phyloP scores from a whole-genome alignment of 2,888 invertebrate species.

The Pollenia angustigena region DNA sequence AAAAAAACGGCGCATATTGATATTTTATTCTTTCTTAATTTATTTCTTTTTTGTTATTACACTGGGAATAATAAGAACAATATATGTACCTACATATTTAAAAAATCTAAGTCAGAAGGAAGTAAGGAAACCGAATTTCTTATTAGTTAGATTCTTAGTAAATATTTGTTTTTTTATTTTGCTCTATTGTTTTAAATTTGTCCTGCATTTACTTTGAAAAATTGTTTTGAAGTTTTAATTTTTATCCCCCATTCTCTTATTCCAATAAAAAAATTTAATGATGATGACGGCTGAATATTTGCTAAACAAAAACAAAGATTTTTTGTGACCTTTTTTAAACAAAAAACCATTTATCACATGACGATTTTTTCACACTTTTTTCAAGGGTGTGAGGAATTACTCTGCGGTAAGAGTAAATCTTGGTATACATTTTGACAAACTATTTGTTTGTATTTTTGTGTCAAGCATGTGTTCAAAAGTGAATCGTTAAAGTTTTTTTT shows the following conservation, averaged over 20 bases:
- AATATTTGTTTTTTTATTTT: too few species aligned
- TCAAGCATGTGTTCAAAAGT: slow-evolving; percentile 7
- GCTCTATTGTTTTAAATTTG: slow-evolving; percentile 19
- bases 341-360: slow-evolving; percentile 25
- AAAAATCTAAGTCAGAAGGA: too few species aligned
- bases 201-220: not conserved
- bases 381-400: not conserved
- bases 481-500: not conserved
- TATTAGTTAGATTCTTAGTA: too few species aligned
- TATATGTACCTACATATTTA: too few species aligned
- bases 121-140: too few species aligned
- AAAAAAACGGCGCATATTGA: too few species aligned
- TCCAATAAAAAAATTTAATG: not conserved
- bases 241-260: not conserved
- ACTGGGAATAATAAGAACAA: too few species aligned
- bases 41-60: too few species aligned
- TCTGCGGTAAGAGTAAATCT: not conserved
- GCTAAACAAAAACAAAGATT: not conserved
- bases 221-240: not conserved
- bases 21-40: too few species aligned
- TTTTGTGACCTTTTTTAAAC: not conserved
- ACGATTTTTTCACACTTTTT: not conserved
- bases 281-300: not conserved
- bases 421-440: slow-evolving; percentile 3
- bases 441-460: not conserved